phyloP scores from a whole-genome alignment of 1,140 invertebrate species.

The Cylas formicarius region DNA sequence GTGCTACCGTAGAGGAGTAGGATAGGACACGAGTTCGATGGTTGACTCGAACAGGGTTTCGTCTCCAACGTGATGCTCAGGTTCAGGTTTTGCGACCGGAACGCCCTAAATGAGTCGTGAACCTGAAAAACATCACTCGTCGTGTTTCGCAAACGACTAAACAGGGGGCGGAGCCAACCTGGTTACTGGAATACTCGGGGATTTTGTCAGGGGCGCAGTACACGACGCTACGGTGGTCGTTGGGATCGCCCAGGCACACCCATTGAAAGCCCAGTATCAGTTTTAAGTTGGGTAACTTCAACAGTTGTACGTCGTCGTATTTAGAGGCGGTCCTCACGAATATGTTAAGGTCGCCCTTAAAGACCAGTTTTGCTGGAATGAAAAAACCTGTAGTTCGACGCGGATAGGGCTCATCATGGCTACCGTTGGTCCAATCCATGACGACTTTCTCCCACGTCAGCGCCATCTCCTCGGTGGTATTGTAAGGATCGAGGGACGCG shows the following conservation, averaged over 20 bases:
- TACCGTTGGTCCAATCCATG: constrained; percentile 93
- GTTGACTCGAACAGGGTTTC: constrained; percentile 51
- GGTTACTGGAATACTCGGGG: constrained; percentile 94
- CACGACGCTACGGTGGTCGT: constrained; percentile 94
- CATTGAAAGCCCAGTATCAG: constrained; percentile 82
- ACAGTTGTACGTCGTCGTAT: constrained; percentile 91
- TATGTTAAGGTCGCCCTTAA: constrained; percentile 79
- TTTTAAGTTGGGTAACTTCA: constrained; percentile 86
- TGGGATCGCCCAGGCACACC: constrained; percentile 85
- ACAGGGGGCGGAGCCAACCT: constrained; percentile 45
- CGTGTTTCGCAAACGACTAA: not conserved
- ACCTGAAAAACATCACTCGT: constrained; percentile 46
- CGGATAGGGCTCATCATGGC: constrained; percentile 27
- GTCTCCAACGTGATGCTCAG: constrained; percentile 86
- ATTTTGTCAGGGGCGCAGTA: constrained; percentile 94
- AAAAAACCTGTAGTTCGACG: constrained; percentile 15
- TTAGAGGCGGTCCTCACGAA: constrained; percentile 95
- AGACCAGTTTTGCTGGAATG: constrained; percentile 75
- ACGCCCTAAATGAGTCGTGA: constrained; percentile 82
- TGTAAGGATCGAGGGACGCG: constrained; percentile 95
- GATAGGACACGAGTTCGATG: constrained; percentile 58
- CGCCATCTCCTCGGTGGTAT: constrained; percentile 98
- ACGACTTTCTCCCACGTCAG: constrained; percentile 86
- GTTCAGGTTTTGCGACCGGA: constrained; percentile 89
- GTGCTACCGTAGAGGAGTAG: constrained; percentile 88